Conservation (phyloP, 2,113 vertebrate genomes). For the Oceanites oceanicus region DNA sequence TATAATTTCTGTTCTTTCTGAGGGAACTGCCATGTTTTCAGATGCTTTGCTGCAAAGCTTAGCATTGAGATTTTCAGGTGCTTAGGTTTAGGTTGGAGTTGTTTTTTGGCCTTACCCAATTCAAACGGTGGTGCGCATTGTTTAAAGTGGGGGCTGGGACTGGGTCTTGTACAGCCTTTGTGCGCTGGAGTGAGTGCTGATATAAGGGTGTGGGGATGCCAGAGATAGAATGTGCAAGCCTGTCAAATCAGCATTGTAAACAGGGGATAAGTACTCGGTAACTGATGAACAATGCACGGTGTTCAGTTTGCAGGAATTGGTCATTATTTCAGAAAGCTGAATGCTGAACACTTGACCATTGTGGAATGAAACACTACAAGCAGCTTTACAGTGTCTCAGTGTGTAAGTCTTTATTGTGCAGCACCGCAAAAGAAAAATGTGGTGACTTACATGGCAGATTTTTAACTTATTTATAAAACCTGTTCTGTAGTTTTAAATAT, state of each 20-base stretch:
- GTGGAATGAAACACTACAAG: neutral
- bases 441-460: neutral
- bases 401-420: neutral
- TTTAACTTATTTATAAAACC: slow-evolving; percentile 1
- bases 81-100: neutral
- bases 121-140: neutral
- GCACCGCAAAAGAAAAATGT: neutral
- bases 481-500: neutral
- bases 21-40: neutral
- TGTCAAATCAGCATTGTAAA: neutral
- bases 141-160: neutral
- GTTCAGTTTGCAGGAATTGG: neutral
- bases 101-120: neutral
- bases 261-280: neutral
- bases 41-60: neutral
- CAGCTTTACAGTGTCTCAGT: neutral
- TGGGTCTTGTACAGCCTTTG: neutral
- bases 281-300: neutral
- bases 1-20: neutral
- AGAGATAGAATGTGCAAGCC: neutral
- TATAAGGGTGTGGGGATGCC: neutral
- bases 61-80: neutral
- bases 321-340: neutral
- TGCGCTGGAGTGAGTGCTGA: neutral
- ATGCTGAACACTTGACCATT: neutral